Evolutionary conservation across 2,113 vertebrate genomes (phyloP).

Genomic region (Cryptoleucopteryx plumbea): DNA sequence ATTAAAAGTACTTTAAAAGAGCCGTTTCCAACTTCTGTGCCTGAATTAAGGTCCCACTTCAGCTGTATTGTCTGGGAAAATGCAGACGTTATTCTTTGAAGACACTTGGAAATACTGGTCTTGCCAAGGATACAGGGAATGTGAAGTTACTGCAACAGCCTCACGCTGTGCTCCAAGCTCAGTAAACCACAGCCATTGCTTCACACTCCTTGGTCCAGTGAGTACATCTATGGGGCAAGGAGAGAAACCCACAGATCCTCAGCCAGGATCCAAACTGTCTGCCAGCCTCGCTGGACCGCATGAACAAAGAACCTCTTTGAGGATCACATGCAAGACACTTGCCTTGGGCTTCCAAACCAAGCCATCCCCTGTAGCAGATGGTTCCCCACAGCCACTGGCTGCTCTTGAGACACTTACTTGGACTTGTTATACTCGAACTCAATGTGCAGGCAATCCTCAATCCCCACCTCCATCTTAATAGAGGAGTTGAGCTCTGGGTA

Average conservation of each 20-base stretch:
- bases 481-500: conserved; percentile 96
- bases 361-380: neutral
- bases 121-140: neutral
- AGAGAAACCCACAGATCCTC: neutral
- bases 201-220: neutral
- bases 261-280: neutral
- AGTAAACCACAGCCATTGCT: neutral
- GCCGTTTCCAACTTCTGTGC: neutral
- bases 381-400: neutral
- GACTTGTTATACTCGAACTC: conserved; percentile 99
- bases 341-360: neutral
- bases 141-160: neutral
- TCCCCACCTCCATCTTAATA: conserved; percentile 99
- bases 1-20: neutral
- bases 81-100: neutral
- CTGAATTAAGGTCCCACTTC: neutral
- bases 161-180: neutral
- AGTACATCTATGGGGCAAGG: neutral
- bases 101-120: neutral
- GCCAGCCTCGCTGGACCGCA: neutral
- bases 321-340: neutral
- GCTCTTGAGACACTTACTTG: conserved; percentile 83
- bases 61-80: neutral
- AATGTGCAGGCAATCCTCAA: conserved; percentile 98
- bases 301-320: neutral